A percentile compares a stretch with the other conserved stretches of the same genome.
phyloP scores from a whole-genome alignment of 2,888 invertebrate species.

The Liposcelis brunnea region DNA sequence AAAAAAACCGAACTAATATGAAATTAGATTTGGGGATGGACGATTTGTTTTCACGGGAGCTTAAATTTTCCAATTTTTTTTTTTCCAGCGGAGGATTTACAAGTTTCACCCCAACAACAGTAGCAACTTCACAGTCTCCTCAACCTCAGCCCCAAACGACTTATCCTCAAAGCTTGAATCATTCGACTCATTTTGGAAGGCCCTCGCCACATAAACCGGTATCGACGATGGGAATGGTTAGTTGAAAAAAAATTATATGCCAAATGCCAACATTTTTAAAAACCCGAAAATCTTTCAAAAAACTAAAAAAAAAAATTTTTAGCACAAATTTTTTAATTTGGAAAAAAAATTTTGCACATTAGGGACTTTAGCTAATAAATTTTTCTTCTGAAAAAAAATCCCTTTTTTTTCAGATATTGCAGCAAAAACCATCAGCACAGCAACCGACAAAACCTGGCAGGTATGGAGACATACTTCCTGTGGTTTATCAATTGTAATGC shows the following conservation, averaged over 20 bases:
- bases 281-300: no score
- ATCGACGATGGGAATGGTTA: conserved; percentile 1
- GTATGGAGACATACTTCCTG: conserved; percentile 4
- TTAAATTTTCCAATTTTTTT: no score
- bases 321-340: neutral
- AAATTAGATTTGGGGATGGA: no score
- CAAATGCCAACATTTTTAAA: neutral
- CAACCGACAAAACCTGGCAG: neutral
- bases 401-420: conserved; percentile 2
- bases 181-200: neutral
- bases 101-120: no score
- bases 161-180: neutral
- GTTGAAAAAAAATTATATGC: neutral
- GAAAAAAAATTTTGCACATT: no score
- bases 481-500: conserved; percentile 3
- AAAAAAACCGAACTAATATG: no score
- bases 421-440: neutral
- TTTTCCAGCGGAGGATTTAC: no score
- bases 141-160: no score
- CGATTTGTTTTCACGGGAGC: no score
- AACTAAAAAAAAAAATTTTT: no score
- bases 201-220: neutral
- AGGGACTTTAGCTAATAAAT: neutral
- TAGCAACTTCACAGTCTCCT: no score
- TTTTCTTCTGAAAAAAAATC: neutral